Evolutionary conservation across 2,797 vertebrate species (phyloP).

Genomic region (Macropodus opercularis): DNA sequence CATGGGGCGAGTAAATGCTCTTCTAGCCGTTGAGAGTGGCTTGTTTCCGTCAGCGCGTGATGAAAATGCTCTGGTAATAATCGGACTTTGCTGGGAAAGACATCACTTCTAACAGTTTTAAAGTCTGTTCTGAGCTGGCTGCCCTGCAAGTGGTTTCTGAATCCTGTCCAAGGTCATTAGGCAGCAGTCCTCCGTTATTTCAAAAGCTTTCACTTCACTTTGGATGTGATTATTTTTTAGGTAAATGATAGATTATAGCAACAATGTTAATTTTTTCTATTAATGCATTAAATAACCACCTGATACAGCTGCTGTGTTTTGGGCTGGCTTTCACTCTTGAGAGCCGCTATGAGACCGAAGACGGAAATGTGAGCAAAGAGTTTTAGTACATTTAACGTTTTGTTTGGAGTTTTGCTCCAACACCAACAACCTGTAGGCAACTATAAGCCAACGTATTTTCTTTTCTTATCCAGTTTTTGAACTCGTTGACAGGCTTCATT

Average conservation of each 20-base stretch:
- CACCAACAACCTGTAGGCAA: slow-evolving; percentile 12
- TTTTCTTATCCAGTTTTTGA: slow-evolving; percentile 3
- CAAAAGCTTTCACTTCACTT: slow-evolving; percentile 18
- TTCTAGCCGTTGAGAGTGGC: slow-evolving; percentile 6
- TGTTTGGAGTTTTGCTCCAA: slow-evolving; percentile 28
- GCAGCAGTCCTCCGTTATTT: slow-evolving; percentile 14
- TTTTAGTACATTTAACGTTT: slow-evolving; percentile 24
- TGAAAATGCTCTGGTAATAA: slow-evolving; percentile 34
- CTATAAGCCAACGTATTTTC: neutral
- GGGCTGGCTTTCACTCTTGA: slow-evolving; percentile 15
- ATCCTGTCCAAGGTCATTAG: slow-evolving; percentile 32
- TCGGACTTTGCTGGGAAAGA: slow-evolving; percentile 36
- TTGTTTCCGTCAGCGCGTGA: slow-evolving; percentile 23
- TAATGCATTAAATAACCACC: slow-evolving; percentile 7
- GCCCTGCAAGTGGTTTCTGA: slow-evolving; percentile 23
- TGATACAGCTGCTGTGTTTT: slow-evolving; percentile 4
- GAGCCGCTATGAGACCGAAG: slow-evolving; percentile 14
- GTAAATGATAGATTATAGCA: slow-evolving; percentile 13
- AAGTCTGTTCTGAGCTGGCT: slow-evolving; percentile 10
- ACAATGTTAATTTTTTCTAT: neutral
- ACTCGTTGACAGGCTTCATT: slow-evolving; percentile 34
- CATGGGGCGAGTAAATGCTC: neutral
- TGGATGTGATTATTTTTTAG: slow-evolving; percentile 12
- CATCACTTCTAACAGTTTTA: slow-evolving; percentile 33
- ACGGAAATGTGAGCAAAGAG: slow-evolving; percentile 13